Conservation (phyloP, 2,113 vertebrate species). For the Coryphaenoides rupestris region DNA sequence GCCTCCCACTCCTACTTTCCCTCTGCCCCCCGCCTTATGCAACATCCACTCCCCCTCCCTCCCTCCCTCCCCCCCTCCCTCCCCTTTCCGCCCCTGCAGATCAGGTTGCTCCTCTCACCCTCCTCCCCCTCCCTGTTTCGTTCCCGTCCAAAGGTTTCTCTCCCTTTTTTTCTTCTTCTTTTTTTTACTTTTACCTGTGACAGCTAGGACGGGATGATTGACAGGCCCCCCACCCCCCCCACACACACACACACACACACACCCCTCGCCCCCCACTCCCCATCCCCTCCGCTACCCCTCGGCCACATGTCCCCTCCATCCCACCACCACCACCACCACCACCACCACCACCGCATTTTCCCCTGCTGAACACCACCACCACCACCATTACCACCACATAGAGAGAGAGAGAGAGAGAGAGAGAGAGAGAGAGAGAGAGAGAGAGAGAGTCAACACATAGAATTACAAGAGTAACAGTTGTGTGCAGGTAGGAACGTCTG, state of each 20-base stretch:
- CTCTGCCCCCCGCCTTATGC: conserved; percentile 54
- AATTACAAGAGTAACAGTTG: no score
- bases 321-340: no score
- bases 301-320: not conserved
- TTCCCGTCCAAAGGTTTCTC: no score
- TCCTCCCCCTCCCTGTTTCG: conserved; percentile 34
- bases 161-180: no score
- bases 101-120: conserved; percentile 38
- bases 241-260: no score
- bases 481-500: no score
- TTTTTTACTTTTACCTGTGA: conserved; percentile 31
- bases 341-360: no score
- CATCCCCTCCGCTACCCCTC: not conserved
- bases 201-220: conserved; percentile 64
- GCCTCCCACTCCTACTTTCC: not conserved
- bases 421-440: no score
- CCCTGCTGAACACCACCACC: no score
- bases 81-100: conserved; percentile 64
- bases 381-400: no score
- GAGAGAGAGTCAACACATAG: no score
- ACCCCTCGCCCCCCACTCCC: conserved; percentile 24
- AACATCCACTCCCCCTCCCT: conserved; percentile 41
- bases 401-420: no score
- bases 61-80: conserved; percentile 45
- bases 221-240: conserved; percentile 41